phyloP scores from a whole-genome alignment of 2,797 vertebrate species.

The Typhlichthys subterraneus region DNA sequence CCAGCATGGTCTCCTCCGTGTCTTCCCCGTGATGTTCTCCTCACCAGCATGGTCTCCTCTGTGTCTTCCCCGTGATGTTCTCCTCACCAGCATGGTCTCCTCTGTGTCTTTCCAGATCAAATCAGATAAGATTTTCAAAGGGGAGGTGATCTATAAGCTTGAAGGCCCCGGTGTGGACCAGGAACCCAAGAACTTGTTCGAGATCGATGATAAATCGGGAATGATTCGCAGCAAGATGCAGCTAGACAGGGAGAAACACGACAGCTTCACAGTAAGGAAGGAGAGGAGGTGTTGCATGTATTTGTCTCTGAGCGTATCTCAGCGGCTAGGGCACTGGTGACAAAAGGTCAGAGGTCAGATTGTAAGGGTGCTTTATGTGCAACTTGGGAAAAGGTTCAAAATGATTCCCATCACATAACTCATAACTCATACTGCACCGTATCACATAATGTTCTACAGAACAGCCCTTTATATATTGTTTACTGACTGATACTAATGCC shows the following conservation, averaged over 20 bases:
- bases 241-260: conserved; percentile 90
- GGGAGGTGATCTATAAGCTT: conserved; percentile 93
- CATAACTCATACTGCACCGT: conserved; percentile 29
- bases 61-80: not conserved
- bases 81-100: conserved; percentile 24
- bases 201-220: conserved; percentile 91
- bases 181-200: conserved; percentile 90
- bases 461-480: conserved; percentile 38
- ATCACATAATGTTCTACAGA: conserved; percentile 13
- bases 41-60: not conserved
- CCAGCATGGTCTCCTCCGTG: not conserved
- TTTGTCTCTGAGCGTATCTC: conserved; percentile 49
- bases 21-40: conserved; percentile 18
- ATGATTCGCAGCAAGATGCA: conserved; percentile 87
- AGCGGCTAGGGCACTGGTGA: conserved; percentile 20
- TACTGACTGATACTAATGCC: conserved; percentile 6
- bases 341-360: conserved; percentile 58
- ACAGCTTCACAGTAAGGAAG: conserved; percentile 85
- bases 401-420: conserved; percentile 51
- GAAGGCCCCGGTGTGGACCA: conserved; percentile 94
- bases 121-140: conserved; percentile 90
- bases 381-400: conserved; percentile 46
- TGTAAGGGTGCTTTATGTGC: conserved; percentile 50
- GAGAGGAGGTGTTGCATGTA: conserved; percentile 14
- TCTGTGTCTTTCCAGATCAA: conserved; percentile 83